These are phyloP conservation scores for Hyperopisus bebe DNA, from an alignment of 2,113 vertebrate genomes.

Conservation along the genomic window DNA sequence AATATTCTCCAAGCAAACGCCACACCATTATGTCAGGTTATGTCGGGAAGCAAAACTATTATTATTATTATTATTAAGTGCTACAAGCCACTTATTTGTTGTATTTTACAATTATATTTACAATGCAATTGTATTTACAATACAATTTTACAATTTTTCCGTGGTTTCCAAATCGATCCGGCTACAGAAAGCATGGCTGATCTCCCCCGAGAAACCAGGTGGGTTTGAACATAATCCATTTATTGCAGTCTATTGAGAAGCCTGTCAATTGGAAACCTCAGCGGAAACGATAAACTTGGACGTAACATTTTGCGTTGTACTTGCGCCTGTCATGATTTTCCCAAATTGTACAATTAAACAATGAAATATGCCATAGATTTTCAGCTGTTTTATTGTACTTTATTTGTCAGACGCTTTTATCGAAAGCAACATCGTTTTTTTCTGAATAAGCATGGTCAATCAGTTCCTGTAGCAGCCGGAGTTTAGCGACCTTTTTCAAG, in stretches of 20 bases:
- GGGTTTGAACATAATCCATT: not conserved
- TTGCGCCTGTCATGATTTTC: not conserved
- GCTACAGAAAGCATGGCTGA: conserved; percentile 5
- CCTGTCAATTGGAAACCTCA: not conserved
- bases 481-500: not conserved
- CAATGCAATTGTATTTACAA: too few relatives aligned
- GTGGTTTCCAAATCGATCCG: not conserved
- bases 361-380: not conserved
- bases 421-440: not conserved
- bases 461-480: not conserved
- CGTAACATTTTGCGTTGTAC: not conserved
- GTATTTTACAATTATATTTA: too few relatives aligned
- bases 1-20: conserved; percentile 69
- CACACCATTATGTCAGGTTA: conserved; percentile 78
- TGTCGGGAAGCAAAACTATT: conserved; percentile 40
- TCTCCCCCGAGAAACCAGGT: conserved; percentile 16
- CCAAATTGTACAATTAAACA: not conserved
- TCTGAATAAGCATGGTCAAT: not conserved
- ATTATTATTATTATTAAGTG: not conserved
- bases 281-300: not conserved
- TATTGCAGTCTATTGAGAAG: not conserved
- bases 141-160: not conserved
- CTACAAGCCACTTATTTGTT: too few relatives aligned
- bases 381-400: not conserved
- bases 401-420: not conserved